Evolutionary conservation across 2,797 vertebrate species (phyloP), one percentile per base, ranked within the genome.

Genomic region (Huso huso): DNA sequence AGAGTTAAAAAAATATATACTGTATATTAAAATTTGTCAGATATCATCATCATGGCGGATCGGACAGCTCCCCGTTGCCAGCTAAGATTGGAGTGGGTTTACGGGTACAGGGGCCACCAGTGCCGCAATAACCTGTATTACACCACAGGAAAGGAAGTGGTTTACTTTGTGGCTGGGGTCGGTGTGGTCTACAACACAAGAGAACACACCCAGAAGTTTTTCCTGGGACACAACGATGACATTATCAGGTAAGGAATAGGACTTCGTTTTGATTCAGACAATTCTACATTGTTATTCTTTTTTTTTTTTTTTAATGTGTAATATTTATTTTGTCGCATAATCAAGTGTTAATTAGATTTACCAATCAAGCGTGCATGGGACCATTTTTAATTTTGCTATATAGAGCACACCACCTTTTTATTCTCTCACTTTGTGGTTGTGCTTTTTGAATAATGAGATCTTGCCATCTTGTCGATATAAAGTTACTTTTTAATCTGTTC

Each of bases 41-140:
- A 71, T 84, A 37, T 37, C 37, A 75, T 78, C 71, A 88, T 84
- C 82, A 96, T 96, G 94, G 93, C 94, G 84, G 94, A 95, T 84
- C 92, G 94, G 82, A 94, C 91, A 68, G 92, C 93, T 83, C 94
- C 94, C 66, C 74, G 86, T 72, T 89, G 92, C 89, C 93, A 89
- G 84, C 93, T 96, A 72, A 89, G 91, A 68, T 89, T 96, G 83
- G 94, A 96, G 85, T 95, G 94, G 94, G 90, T 94, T 58, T 96
- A 95, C 81, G 94, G 94, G 61, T 96, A 96, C 89, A 82, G 94
- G 82, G 94, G 94, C 67, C 94, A 95, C 82, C 94, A 96, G 85
- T 96, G 94, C 86, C 90, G 94, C 79, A 96, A 96, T 86, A 96
- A 96, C 84, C 90, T 96, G 79, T 94, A 91, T 85, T 96, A 96